Evolutionary conservation across 2,888 invertebrate genomes (phyloP).

Genomic region (Venusia cambrica): DNA sequence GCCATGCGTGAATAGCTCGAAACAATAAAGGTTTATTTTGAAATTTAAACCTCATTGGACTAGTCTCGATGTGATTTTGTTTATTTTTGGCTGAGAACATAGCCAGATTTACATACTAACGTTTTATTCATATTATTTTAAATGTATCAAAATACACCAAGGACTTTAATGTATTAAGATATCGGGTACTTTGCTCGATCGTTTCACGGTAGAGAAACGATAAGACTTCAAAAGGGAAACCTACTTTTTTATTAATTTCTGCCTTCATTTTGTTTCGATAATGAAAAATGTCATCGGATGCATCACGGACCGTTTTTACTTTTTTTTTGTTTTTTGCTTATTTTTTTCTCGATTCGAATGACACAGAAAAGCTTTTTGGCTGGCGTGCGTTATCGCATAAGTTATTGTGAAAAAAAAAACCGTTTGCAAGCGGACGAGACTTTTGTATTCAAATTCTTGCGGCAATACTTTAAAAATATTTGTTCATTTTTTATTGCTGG

Average conservation of each 20-base stretch:
- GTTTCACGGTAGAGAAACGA: slow-evolving; percentile 22
- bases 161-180: no score
- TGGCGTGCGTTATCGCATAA: slow-evolving; percentile 65
- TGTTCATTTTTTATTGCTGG: slow-evolving; percentile 22
- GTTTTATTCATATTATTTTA: not conserved
- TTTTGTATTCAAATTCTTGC: slow-evolving; percentile 63
- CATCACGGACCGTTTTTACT: slow-evolving; percentile 49
- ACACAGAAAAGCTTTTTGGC: slow-evolving; percentile 80
- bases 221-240: slow-evolving; percentile 33
- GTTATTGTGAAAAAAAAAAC: slow-evolving; percentile 51
- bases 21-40: slow-evolving; percentile 68
- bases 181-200: slow-evolving; percentile 9
- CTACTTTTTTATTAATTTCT: slow-evolving; percentile 43
- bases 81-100: slow-evolving; percentile 7
- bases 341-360: slow-evolving; percentile 48
- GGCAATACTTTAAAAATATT: slow-evolving; percentile 29
- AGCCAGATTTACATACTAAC: slow-evolving; percentile 1
- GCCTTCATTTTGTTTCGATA: slow-evolving; percentile 49
- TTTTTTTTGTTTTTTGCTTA: slow-evolving; percentile 42
- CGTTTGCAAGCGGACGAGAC: slow-evolving; percentile 44
- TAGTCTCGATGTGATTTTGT: slow-evolving; percentile 33
- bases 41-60: slow-evolving; percentile 54
- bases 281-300: slow-evolving; percentile 68
- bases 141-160: no score
- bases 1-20: slow-evolving; percentile 62